Evolutionary conservation across 92 coral and sea anemone genomes (phyloP).

Genomic region (Zoanthus sansibaricus): DNA sequence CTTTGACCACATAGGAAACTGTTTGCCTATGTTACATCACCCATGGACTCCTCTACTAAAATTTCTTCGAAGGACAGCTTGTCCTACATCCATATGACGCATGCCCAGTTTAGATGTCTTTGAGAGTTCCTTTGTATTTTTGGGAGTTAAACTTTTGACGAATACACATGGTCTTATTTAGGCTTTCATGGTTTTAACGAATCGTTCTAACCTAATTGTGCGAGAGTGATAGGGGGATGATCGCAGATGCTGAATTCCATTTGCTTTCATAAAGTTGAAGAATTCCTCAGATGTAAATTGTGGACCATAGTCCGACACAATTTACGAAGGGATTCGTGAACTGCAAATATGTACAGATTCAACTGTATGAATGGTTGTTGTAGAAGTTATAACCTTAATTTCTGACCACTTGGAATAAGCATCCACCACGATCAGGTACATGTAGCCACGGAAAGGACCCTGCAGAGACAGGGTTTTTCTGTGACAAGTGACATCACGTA

Average conservation of each 20-base stretch:
- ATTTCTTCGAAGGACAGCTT: constrained; percentile 32
- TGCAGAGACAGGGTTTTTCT: constrained; percentile 54
- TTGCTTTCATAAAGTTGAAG: neutral
- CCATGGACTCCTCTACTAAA: neutral
- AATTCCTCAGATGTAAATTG: constrained; percentile 3
- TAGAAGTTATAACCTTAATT: constrained; percentile 29
- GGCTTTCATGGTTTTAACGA: constrained; percentile 18
- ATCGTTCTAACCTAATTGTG: constrained; percentile 31
- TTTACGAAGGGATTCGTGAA: constrained; percentile 50
- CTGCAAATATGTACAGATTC: constrained; percentile 47
- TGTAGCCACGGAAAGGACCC: constrained; percentile 40
- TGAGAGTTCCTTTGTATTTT: neutral
- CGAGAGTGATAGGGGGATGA: constrained; percentile 39
- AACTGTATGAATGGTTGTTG: constrained; percentile 54
- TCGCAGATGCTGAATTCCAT: constrained; percentile 10
- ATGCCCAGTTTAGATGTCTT: neutral
- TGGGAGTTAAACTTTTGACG: constrained; percentile 24
- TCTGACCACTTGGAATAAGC: constrained; percentile 57
- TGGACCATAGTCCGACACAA: constrained; percentile 56
- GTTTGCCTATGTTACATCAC: neutral
- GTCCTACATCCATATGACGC: constrained; percentile 23
- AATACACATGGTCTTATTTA: neutral
- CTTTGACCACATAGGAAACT: neutral
- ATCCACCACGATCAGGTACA: constrained; percentile 24
- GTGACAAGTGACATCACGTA: constrained; percentile 40